phyloP scores from a whole-genome alignment of 2,797 vertebrate genomes.

The Characodon lateralis region DNA sequence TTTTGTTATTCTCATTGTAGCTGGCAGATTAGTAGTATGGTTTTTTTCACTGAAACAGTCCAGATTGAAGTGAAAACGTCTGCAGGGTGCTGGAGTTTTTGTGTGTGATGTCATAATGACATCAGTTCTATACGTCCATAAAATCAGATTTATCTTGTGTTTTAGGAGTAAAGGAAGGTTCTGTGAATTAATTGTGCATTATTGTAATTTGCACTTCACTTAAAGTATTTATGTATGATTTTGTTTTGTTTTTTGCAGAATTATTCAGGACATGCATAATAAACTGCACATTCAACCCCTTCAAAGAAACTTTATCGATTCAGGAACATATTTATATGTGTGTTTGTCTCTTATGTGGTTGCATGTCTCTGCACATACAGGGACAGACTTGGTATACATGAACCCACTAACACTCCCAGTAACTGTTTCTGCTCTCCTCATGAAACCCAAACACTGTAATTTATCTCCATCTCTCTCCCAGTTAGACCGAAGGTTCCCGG shows the following conservation, averaged over 20 bases:
- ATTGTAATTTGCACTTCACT: background rate
- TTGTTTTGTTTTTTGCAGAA: too few species aligned
- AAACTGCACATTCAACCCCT: background rate
- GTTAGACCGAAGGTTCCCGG: conserved; percentile 55
- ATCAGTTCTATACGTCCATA: too few species aligned
- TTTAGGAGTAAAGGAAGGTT: too few species aligned
- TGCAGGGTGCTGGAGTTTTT: too few species aligned
- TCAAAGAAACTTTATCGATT: background rate
- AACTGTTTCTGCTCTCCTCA: conserved; percentile 28
- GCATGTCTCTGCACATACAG: background rate
- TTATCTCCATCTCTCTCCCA: conserved; percentile 46
- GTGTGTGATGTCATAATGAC: too few species aligned
- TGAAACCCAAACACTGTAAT: conserved; percentile 51
- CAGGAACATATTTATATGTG: background rate
- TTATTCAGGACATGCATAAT: too few species aligned
- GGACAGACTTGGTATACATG: conserved; percentile 7
- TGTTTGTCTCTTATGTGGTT: background rate
- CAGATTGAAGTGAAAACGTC: too few species aligned
- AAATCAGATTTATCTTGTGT: too few species aligned
- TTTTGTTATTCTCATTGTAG: too few species aligned
- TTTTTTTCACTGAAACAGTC: too few species aligned
- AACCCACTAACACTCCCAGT: conserved; percentile 43
- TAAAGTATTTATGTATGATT: background rate
- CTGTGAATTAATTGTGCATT: too few species aligned
- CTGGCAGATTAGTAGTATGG: too few species aligned